These are phyloP conservation scores for Sphaerophoria rueppellii DNA, from an alignment of 2,888 invertebrate species.

Conservation along the genomic window DNA sequence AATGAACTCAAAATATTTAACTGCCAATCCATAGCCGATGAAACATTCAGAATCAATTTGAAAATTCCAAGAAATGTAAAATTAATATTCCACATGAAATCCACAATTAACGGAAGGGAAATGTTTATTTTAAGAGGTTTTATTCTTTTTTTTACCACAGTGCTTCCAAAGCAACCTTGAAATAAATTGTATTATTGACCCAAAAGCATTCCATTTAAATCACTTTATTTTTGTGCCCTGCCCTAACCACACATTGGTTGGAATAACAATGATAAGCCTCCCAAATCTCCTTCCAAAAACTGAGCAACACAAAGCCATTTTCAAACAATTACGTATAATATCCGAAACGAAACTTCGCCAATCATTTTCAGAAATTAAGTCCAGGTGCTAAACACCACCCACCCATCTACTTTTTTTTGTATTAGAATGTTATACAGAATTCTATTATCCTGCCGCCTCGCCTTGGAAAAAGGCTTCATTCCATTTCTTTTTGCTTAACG, in stretches of 20 bases:
- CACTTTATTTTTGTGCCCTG: no score
- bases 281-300: not conserved
- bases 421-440: conserved; percentile 40
- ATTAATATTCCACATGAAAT: no score
- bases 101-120: no score
- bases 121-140: no score
- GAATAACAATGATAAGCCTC: not conserved
- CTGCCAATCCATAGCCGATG: no score
- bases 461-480: conserved; percentile 31
- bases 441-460: conserved; percentile 52
- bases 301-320: conserved; percentile 1
- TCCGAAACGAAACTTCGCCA: not conserved
- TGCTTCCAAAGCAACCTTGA: no score
- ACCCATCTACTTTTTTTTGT: not conserved
- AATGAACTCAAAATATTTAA: no score
- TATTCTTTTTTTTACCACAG: no score
- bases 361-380: conserved; percentile 38
- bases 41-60: no score
- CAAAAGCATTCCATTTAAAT: no score
- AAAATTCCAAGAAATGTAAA: no score
- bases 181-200: no score
- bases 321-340: conserved; percentile 1
- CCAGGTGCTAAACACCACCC: conserved; percentile 43
- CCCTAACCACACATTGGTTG: not conserved
- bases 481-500: conserved; percentile 12